phyloP scores from a whole-genome alignment of 2,888 invertebrate species.

The Lasioglossum lativentre region DNA sequence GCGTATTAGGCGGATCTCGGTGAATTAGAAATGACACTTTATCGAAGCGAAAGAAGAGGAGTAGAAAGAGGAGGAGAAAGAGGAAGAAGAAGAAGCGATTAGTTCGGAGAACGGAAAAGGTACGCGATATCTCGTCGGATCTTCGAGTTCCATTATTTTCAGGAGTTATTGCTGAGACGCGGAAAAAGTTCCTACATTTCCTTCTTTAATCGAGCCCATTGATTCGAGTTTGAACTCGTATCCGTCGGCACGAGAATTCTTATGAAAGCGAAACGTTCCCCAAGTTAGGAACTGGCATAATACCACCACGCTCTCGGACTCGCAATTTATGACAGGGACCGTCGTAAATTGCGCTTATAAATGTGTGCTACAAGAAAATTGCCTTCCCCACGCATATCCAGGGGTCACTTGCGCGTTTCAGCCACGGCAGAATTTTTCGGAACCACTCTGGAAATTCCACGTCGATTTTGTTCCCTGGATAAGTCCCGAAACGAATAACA shows the following conservation, averaged over 20 bases:
- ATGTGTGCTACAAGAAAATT: not conserved
- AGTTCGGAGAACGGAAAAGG: not conserved
- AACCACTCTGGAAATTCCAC: not conserved
- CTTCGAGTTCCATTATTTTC: slow-evolving; percentile 6
- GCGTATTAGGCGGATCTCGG: not conserved
- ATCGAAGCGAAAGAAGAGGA: not conserved
- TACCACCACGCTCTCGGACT: not conserved
- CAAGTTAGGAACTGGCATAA: not conserved
- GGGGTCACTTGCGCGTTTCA: not conserved
- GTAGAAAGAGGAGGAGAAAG: not conserved
- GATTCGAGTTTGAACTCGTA: slow-evolving; percentile 25
- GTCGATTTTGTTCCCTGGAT: not conserved
- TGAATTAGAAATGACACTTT: not conserved
- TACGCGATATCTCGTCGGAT: slow-evolving; percentile 24
- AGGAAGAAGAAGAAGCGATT: not conserved
- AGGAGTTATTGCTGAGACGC: slow-evolving; percentile 18
- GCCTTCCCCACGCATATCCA: not conserved
- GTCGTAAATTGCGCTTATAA: slow-evolving; percentile 8
- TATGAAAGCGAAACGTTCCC: slow-evolving; percentile 2
- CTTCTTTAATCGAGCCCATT: slow-evolving; percentile 32
- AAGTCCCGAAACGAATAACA: not conserved
- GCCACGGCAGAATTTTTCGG: not conserved
- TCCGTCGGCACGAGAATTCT: not conserved
- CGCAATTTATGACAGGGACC: not conserved
- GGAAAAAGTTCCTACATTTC: slow-evolving; percentile 35